phyloP scores from a whole-genome alignment of 1,140 invertebrate species.

The Brachionus manjavacas region DNA sequence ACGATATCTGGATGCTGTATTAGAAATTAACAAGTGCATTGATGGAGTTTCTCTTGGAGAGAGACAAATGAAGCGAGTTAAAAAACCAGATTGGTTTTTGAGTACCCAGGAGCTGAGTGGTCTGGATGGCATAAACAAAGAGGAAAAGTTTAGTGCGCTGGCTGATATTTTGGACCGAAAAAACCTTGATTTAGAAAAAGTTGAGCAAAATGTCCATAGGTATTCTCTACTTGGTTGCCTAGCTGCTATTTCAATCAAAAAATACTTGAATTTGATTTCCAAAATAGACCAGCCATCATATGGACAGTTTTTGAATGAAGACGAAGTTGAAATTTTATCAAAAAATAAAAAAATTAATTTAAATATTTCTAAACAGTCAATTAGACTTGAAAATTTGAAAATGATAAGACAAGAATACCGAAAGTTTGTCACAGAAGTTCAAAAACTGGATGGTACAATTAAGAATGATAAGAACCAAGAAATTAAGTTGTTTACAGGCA shows the following conservation, averaged over 20 bases:
- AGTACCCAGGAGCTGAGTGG: background rate
- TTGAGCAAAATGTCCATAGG: background rate
- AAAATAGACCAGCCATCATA: background rate
- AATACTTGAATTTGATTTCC: background rate
- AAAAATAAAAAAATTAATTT: background rate
- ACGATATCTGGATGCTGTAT: background rate
- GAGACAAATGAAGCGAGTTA: background rate
- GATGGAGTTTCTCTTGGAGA: background rate
- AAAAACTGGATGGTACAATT: background rate
- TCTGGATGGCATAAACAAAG: background rate
- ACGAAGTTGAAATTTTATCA: background rate
- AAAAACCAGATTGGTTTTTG: constrained; percentile 16
- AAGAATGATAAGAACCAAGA: background rate
- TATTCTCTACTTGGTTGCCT: background rate
- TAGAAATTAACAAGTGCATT: constrained; percentile 12
- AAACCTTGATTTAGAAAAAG: background rate
- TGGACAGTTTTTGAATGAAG: background rate
- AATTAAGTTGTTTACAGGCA: background rate
- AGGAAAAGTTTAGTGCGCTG: background rate
- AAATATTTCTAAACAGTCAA: background rate
- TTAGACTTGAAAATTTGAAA: background rate
- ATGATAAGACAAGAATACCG: background rate
- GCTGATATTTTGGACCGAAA: background rate
- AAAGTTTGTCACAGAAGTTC: background rate
- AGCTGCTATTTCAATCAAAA: background rate